phyloP scores from a whole-genome alignment of 1,140 invertebrate species.

The Bombyx mandarina region DNA sequence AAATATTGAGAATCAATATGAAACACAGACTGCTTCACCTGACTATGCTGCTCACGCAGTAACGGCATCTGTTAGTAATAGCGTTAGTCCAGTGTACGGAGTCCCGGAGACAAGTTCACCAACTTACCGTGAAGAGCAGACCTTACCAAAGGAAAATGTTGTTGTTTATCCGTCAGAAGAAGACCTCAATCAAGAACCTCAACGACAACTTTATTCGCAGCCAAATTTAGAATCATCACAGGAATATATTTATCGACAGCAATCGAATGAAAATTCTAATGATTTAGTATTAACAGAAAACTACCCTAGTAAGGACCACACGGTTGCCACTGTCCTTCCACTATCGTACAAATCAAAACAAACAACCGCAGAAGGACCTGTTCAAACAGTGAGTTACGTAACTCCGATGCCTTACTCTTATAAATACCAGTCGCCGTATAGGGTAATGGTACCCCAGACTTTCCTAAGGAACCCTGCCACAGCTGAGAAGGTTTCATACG shows the following conservation, averaged over 20 bases:
- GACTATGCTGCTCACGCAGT: neutral
- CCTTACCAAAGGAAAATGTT: conserved; percentile 24
- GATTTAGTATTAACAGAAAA: conserved; percentile 39
- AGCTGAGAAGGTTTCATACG: conserved; percentile 45
- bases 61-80: neutral
- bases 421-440: conserved; percentile 51
- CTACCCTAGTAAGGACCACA: conserved; percentile 56
- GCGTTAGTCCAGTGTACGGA: conserved; percentile 9
- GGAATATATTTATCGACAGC: conserved; percentile 36
- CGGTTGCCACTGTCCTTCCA: conserved; percentile 53
- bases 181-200: neutral
- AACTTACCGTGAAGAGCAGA: conserved; percentile 23
- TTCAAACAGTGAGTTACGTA: conserved; percentile 53
- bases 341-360: conserved; percentile 29
- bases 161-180: conserved; percentile 23
- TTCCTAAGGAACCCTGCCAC: conserved; percentile 34
- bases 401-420: conserved; percentile 44
- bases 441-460: conserved; percentile 55
- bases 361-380: conserved; percentile 19
- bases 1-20: conserved; percentile 5
- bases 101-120: neutral
- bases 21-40: conserved; percentile 4
- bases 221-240: conserved; percentile 19
- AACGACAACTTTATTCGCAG: conserved; percentile 26
- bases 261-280: conserved; percentile 25